A percentile compares a stretch with the other conserved stretches of the same genome.
phyloP scores from a whole-genome alignment of 2,888 invertebrate genomes.

The Gibbula magus region DNA sequence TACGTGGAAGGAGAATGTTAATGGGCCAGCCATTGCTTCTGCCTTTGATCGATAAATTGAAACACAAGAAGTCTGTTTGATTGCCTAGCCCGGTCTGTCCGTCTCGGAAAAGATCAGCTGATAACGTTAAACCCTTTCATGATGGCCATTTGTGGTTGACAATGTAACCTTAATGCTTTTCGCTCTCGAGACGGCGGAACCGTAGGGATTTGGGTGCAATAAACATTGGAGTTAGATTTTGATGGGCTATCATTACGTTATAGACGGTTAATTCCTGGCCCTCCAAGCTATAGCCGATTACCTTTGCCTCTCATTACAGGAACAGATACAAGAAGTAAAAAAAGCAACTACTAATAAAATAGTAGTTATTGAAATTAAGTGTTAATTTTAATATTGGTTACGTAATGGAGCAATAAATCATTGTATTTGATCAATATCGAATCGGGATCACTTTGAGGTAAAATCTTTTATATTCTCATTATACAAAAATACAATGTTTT shows the following conservation, averaged over 20 bases:
- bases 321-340: neutral
- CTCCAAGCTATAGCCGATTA: neutral
- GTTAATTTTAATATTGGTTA: no score
- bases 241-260: neutral
- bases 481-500: no score
- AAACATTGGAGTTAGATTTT: neutral
- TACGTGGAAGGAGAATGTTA: neutral
- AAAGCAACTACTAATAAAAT: neutral
- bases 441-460: neutral
- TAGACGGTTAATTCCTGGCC: neutral
- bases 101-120: neutral
- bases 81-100: neutral
- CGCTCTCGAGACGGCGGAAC: neutral
- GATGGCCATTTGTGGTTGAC: neutral
- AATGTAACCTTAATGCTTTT: no score
- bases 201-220: neutral
- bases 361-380: neutral
- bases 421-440: neutral
- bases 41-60: neutral
- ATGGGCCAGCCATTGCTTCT: neutral
- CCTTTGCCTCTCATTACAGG: neutral
- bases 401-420: neutral
- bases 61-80: constrained; percentile 10
- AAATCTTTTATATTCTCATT: neutral
- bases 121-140: neutral